Percentiles rank a stretch among this genome's conserved stretches.
These are phyloP conservation scores for Trichomycterus rosablanca DNA, from an alignment of 2,113 vertebrate species.

Conservation along the genomic window DNA sequence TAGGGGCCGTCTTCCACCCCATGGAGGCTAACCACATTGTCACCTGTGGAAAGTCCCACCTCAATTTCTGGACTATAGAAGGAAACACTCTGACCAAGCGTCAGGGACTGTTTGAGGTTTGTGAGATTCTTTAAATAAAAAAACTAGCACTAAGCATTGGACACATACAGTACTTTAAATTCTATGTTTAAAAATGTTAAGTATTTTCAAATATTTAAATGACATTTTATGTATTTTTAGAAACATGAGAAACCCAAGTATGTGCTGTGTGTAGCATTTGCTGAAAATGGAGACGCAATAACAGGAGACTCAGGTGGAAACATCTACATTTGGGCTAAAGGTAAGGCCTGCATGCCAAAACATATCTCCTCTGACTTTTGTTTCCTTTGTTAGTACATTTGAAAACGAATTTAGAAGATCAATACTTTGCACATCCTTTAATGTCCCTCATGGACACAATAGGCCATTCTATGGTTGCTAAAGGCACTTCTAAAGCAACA, in stretches of 20 bases:
- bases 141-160: neutral
- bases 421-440: neutral
- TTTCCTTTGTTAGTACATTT: neutral
- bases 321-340: conserved; percentile 88
- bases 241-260: conserved; percentile 92
- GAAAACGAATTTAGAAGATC: neutral
- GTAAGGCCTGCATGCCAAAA: no score
- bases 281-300: conserved; percentile 84
- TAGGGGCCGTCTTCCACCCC: conserved; percentile 81
- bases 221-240: conserved; percentile 50
- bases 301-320: conserved; percentile 89
- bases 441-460: no score
- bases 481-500: no score
- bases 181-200: no score
- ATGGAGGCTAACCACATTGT: conserved; percentile 79
- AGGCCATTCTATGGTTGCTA: no score
- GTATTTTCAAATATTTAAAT: neutral
- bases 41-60: conserved; percentile 86
- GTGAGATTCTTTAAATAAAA: neutral
- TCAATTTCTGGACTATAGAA: conserved; percentile 86
- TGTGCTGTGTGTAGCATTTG: conserved; percentile 79
- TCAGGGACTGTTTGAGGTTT: conserved; percentile 88
- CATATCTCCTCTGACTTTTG: neutral
- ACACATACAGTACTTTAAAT: no score
- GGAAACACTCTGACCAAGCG: conserved; percentile 74